A percentile compares a stretch with the other conserved stretches of the same genome.
phyloP scores from a whole-genome alignment of 2,888 invertebrate species.

The Sinodicranocentrus sp. region DNA sequence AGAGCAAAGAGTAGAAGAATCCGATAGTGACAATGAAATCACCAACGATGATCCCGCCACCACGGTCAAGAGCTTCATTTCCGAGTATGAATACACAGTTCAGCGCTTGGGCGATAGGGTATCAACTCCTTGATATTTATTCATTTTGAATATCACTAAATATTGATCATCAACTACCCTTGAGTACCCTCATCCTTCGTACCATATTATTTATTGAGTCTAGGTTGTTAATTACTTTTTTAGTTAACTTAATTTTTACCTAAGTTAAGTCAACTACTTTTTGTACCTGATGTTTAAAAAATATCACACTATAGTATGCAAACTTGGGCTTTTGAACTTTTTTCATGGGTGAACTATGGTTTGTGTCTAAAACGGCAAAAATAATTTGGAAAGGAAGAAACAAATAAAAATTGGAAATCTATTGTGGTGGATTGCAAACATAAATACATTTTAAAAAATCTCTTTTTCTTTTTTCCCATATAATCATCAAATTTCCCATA shows the following conservation, averaged over 20 bases:
- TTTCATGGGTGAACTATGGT: slow-evolving; percentile 23
- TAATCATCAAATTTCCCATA: slow-evolving; percentile 25
- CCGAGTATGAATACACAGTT: slow-evolving; percentile 59
- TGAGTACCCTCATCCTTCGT: not conserved
- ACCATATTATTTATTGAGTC: not conserved
- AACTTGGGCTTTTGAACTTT: not conserved
- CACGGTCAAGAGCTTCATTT: slow-evolving; percentile 56
- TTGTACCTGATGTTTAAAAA: slow-evolving; percentile 56
- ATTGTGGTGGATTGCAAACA: slow-evolving; percentile 18
- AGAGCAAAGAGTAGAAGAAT: slow-evolving; percentile 41
- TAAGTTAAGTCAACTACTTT: slow-evolving; percentile 45
- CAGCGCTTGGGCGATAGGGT: slow-evolving; percentile 60
- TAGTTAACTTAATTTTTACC: slow-evolving; percentile 23
- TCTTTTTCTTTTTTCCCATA: slow-evolving; percentile 46
- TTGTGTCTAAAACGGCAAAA: slow-evolving; percentile 27
- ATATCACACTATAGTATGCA: not conserved
- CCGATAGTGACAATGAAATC: slow-evolving; percentile 64
- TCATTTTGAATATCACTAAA: slow-evolving; percentile 1
- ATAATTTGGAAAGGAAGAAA: not conserved
- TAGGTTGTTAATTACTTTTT: slow-evolving; percentile 30
- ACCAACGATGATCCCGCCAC: slow-evolving; percentile 57
- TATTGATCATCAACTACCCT: slow-evolving; percentile 51
- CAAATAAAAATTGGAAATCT: not conserved
- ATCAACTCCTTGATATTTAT: slow-evolving; percentile 32
- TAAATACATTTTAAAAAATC: slow-evolving; percentile 13